Percentiles rank a stretch among this genome's conserved stretches.
These are phyloP conservation scores for Gryllus bimaculatus DNA, from an alignment of 1,140 invertebrate species.

Conservation along the genomic window DNA sequence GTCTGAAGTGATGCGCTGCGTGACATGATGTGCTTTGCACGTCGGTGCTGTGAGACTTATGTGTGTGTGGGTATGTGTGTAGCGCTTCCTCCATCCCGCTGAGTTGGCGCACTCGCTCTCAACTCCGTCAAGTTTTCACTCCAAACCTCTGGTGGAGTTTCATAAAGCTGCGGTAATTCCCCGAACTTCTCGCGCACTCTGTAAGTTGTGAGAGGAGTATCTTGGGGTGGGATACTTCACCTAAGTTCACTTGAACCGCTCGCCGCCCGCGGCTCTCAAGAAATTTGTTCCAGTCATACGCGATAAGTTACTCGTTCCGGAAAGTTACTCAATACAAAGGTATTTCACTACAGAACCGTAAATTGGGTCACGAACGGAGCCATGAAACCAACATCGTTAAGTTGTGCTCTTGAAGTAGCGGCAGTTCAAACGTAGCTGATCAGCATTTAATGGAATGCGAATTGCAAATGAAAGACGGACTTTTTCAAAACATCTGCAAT, in stretches of 20 bases:
- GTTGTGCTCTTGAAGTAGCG: no score
- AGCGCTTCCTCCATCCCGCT: no score
- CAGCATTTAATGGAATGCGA: no score
- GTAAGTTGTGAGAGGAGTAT: background rate
- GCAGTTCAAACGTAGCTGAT: no score
- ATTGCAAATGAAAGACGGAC: no score
- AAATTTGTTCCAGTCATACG: background rate
- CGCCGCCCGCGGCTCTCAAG: background rate
- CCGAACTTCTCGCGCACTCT: background rate
- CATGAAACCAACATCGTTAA: background rate
- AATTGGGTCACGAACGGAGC: background rate
- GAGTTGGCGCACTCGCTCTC: no score
- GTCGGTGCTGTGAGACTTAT: no score
- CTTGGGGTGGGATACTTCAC: background rate
- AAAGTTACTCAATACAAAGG: background rate
- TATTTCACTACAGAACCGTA: background rate
- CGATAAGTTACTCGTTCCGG: background rate
- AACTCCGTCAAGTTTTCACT: no score
- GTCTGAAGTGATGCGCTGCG: no score
- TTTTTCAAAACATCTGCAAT: no score
- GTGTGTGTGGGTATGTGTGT: no score
- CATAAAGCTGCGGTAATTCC: conserved; percentile 3
- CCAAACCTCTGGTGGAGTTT: background rate
- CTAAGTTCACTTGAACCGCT: background rate
- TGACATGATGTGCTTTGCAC: no score